Evolutionary conservation across 2,113 vertebrate species (phyloP), one percentile per base, ranked within the genome.

Genomic region (Pungitius pungitius): DNA sequence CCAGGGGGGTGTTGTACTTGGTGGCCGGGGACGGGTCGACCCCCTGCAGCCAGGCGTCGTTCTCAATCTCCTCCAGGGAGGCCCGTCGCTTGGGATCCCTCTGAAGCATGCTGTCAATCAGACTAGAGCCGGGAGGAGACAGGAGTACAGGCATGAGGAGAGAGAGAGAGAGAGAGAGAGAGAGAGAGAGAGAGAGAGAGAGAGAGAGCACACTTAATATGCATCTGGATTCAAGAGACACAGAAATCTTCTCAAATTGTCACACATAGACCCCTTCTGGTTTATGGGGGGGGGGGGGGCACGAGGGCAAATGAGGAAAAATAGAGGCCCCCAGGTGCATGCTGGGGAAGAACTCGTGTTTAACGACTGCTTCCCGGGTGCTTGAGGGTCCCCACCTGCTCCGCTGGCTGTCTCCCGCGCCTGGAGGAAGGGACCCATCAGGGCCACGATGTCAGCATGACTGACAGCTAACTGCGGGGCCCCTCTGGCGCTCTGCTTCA

Each of bases 1-100:
- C 96, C 0, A 99, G 93, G 5, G 98, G 98, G 77, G 96, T 98
- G 89, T 94, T 99, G 69, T 93, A 99, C 87, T 99, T 99, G 1
- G 96, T 98, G 57, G 98, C 98, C 1, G 98, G 98, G 6, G 98
- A 99, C 0, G 98, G 98, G 87, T 99, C 98, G 18, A 99, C 97
- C 8, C 98, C 98, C 86, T 96, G 96, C 17, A 99, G 95, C 98
- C 98, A 99, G 0, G 96, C 89, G 14, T 99, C 97, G 62, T 93
- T 94, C 88, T 99, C 97, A 4, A 99, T 99, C 89, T 98, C 96
- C 68, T 98, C 97, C 74, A 99, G 89, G 5, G 96, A 98, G 0
- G 97, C 98, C 68, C 97, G 93, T 55, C 92, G 90, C 89, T 98
- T 99, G 0, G 98, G 98, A 64, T 99, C 97, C 88, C 98, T 95